Evolutionary conservation across 2,113 vertebrate species (phyloP).

Genomic region (Coreoperca whiteheadi): DNA sequence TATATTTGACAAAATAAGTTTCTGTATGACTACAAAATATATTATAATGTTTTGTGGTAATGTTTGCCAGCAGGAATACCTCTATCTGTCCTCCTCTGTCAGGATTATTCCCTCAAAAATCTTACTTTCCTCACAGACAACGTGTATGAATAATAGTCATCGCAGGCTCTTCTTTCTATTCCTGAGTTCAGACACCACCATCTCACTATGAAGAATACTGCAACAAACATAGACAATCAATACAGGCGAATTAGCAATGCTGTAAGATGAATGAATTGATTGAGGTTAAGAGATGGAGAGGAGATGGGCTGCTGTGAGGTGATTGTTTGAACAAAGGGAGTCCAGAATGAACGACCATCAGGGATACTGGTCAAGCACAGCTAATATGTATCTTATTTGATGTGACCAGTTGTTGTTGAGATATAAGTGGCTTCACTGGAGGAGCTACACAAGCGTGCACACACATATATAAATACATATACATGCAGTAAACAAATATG

Average conservation of each 20-base stretch:
- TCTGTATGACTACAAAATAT: neutral
- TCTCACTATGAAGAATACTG: constrained; percentile 21
- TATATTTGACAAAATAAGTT: neutral
- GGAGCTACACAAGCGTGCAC: neutral
- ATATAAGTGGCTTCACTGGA: constrained; percentile 1
- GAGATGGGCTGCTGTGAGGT: constrained; percentile 29
- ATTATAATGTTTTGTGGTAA: neutral
- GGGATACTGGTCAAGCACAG: constrained; percentile 2
- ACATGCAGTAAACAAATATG: neutral
- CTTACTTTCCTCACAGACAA: neutral
- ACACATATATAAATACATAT: neutral
- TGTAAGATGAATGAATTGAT: constrained; percentile 50
- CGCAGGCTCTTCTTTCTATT: neutral
- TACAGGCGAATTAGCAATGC: constrained; percentile 55
- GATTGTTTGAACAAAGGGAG: constrained; percentile 37
- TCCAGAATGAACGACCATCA: neutral
- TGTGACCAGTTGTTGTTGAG: constrained; percentile 29
- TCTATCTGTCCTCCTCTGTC: neutral
- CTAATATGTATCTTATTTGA: constrained; percentile 33
- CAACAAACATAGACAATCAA: constrained; percentile 53
- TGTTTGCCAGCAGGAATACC: neutral
- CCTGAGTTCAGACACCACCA: constrained; percentile 7
- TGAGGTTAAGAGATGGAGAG: constrained; percentile 9
- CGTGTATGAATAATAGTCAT: constrained; percentile 14
- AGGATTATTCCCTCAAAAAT: neutral